Percentiles rank a stretch among this genome's conserved stretches.
These are phyloP conservation scores for Ectobius pallidus DNA, from an alignment of 2,888 invertebrate genomes.

Conservation along the genomic window DNA sequence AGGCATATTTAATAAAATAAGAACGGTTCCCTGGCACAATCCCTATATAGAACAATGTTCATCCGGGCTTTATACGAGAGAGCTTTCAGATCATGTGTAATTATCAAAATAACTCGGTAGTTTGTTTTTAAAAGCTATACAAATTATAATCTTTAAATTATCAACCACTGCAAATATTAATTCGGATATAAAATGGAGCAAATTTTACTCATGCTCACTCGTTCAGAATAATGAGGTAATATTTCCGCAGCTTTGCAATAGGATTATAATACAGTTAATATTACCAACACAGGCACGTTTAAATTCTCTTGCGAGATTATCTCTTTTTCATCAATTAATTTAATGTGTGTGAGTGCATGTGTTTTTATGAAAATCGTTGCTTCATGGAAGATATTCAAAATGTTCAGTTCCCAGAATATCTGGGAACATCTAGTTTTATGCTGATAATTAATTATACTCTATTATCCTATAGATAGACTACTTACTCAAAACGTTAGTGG, in stretches of 20 bases:
- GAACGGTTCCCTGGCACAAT: too few species aligned
- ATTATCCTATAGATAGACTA: too few species aligned
- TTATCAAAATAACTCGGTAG: too few species aligned
- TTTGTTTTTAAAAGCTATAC: too few species aligned
- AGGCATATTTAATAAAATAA: too few species aligned
- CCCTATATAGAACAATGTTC: too few species aligned
- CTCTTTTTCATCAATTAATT: not conserved
- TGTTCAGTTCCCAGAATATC: too few species aligned
- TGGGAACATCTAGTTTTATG: too few species aligned
- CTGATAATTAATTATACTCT: too few species aligned
- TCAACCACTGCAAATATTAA: not conserved
- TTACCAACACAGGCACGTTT: not conserved
- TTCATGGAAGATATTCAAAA: not conserved
- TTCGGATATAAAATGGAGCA: not conserved
- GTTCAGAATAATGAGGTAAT: not conserved
- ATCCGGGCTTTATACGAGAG: too few species aligned
- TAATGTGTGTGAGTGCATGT: not conserved
- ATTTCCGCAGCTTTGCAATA: not conserved
- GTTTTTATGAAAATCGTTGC: not conserved
- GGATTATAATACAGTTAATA: constrained; percentile 3
- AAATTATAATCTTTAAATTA: constrained; percentile 6
- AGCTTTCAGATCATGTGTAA: too few species aligned
- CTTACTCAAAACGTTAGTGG: too few species aligned
- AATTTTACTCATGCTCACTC: not conserved
- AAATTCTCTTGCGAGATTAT: not conserved